These are phyloP conservation scores for Spea bombifrons DNA, from an alignment of 2,113 vertebrate species.

Conservation along the genomic window DNA sequence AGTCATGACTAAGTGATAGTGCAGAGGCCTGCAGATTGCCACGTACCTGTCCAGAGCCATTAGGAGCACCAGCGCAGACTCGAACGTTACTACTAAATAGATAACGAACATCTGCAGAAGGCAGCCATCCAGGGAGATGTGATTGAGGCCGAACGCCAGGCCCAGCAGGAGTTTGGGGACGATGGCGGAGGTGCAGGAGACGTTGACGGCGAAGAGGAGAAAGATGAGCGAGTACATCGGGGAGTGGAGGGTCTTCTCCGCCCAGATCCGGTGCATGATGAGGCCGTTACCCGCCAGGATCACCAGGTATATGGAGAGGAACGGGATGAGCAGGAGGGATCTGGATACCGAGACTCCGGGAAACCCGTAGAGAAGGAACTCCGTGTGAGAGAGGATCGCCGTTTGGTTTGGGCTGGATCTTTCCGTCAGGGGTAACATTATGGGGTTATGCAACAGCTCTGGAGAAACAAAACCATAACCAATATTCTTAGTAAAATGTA, in stretches of 20 bases:
- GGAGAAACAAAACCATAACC: too few species aligned
- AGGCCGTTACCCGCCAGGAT: constrained; percentile 1
- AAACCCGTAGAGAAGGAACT: constrained; percentile 15
- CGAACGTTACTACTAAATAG: constrained; percentile 1
- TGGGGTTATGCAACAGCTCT: too few species aligned
- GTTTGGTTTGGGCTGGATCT: neutral
- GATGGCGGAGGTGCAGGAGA: constrained; percentile 10
- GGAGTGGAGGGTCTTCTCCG: constrained; percentile 19
- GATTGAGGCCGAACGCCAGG: neutral
- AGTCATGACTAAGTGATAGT: constrained; percentile 29
- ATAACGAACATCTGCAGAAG: constrained; percentile 40
- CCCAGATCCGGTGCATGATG: constrained; percentile 9
- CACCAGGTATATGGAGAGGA: neutral
- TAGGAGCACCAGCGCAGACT: neutral
- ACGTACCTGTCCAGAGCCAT: constrained; percentile 46
- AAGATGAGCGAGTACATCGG: constrained; percentile 27
- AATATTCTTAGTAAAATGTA: too few species aligned
- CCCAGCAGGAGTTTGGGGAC: constrained; percentile 11
- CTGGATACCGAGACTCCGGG: neutral
- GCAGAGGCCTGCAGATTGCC: constrained; percentile 39
- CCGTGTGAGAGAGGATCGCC: neutral
- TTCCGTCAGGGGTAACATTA: too few species aligned
- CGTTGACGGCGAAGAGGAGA: neutral
- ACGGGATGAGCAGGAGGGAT: neutral
- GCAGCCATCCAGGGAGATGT: constrained; percentile 22